Evolutionary conservation across 2,113 vertebrate genomes (phyloP).

Genomic region (human (Homo sapiens)): DNA sequence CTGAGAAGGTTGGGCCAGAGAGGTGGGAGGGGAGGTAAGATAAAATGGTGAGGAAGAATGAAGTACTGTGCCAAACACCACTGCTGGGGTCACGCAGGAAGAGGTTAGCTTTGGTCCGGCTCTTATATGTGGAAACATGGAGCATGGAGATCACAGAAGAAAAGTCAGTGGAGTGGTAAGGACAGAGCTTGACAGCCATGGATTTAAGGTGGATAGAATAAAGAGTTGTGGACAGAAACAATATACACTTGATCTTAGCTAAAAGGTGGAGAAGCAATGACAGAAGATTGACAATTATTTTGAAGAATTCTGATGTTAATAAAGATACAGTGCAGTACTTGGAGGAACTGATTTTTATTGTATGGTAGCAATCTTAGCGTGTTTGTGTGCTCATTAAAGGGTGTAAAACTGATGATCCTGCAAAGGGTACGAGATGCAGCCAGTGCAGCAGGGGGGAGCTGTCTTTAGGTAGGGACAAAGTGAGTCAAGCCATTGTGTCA

Average conservation of each 20-base stretch:
- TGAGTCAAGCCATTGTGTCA: not conserved
- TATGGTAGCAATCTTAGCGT: not conserved
- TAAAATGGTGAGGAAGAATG: not conserved
- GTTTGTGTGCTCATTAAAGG: not conserved
- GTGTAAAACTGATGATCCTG: not conserved
- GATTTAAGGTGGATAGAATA: not conserved
- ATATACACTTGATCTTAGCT: not conserved
- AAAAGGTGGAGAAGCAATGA: not conserved
- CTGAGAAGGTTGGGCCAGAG: no score
- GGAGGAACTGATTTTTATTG: not conserved
- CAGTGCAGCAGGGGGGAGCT: not conserved
- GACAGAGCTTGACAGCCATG: not conserved
- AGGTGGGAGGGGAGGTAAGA: not conserved
- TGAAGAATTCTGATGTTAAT: not conserved
- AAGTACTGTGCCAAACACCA: no score
- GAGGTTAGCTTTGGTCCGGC: no score
- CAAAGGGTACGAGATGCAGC: not conserved
- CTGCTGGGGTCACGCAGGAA: not conserved
- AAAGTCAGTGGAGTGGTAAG: not conserved
- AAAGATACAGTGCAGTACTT: rapidly evolving
- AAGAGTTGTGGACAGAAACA: not conserved
- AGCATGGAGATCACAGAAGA: no score
- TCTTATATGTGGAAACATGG: no score
- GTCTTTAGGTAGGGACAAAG: rapidly evolving
- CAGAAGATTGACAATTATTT: not conserved